Conservation (phyloP, 2,888 invertebrate genomes). For the Cataglyphis rosenhaueri region DNA sequence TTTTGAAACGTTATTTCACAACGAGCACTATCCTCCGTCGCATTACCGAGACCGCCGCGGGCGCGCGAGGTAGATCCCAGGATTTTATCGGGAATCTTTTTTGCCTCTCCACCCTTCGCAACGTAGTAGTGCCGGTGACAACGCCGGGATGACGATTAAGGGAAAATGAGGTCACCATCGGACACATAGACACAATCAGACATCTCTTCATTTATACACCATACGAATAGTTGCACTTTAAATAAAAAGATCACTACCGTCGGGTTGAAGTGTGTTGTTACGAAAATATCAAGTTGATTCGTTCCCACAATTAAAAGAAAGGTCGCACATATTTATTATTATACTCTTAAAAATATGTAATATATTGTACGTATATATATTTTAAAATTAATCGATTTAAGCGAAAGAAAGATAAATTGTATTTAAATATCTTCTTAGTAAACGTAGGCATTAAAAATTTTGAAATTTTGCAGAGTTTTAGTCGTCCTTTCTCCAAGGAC, state of each 20-base stretch:
- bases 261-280: background rate
- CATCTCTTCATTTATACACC: conserved; percentile 31
- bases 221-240: conserved; percentile 2
- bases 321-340: background rate
- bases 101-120: conserved; percentile 22
- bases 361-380: background rate
- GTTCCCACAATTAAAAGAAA: background rate
- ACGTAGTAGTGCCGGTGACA: conserved; percentile 32
- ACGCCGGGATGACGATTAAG: conserved; percentile 45
- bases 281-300: background rate
- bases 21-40: conserved; percentile 52
- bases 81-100: conserved; percentile 54
- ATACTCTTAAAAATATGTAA: background rate
- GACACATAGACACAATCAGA: conserved; percentile 38
- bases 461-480: background rate
- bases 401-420: too few relatives aligned
- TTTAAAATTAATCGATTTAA: background rate
- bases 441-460: background rate
- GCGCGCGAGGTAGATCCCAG: conserved; percentile 48
- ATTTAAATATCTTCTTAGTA: background rate
- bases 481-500: background rate
- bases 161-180: conserved; percentile 46
- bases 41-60: conserved; percentile 53
- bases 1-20: conserved; percentile 55
- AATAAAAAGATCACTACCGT: conserved; percentile 26